phyloP scores from a whole-genome alignment of 2,113 vertebrate genomes.

The Cyanoramphus novaezelandiae region DNA sequence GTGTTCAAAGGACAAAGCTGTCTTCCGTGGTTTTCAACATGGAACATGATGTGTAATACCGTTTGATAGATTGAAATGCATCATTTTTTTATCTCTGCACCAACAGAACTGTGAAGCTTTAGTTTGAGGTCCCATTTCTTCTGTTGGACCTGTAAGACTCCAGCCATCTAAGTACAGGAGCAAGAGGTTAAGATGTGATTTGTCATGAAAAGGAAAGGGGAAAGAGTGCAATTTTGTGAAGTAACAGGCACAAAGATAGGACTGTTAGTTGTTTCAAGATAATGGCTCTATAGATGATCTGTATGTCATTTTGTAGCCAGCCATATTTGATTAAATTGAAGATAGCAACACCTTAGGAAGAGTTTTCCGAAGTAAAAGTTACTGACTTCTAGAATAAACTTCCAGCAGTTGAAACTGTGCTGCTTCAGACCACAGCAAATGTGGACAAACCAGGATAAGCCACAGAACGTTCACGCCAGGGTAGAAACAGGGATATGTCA shows the following conservation, averaged over 20 bases:
- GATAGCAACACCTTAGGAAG: neutral
- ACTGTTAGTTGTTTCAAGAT: neutral
- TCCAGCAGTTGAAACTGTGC: neutral
- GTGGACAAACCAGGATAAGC: neutral
- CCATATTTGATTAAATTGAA: neutral
- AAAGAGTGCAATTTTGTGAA: neutral
- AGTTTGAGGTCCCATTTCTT: neutral
- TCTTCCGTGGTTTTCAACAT: neutral
- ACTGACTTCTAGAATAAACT: neutral
- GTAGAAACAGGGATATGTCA: neutral
- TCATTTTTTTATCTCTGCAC: neutral
- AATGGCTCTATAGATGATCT: neutral
- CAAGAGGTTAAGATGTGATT: neutral
- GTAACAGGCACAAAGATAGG: neutral
- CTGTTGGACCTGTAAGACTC: neutral
- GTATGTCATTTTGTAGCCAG: neutral
- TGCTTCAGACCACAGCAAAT: neutral
- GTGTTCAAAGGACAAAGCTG: neutral
- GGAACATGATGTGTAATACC: neutral
- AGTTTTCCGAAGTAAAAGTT: neutral
- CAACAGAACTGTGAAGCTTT: neutral
- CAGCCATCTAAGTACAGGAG: neutral
- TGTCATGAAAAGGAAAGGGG: neutral
- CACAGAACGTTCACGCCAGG: fast-evolving
- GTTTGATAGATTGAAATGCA: neutral